These are phyloP conservation scores for Aphelenchoides fujianensis DNA, from an alignment of 1,140 invertebrate genomes.

Conservation along the genomic window DNA sequence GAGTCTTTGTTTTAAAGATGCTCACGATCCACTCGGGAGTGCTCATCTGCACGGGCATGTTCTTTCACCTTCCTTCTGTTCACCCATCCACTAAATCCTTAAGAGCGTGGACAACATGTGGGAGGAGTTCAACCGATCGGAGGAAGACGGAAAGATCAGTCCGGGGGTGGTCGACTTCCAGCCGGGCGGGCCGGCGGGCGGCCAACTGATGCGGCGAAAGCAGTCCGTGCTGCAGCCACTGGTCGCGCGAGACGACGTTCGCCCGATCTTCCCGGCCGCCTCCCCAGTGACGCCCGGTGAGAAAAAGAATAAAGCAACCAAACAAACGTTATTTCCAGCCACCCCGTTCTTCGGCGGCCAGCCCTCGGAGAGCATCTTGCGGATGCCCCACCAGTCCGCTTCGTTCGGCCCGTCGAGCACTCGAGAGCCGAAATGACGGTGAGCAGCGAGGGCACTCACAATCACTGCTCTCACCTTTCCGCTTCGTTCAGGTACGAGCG, in stretches of 20 bases:
- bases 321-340: neutral
- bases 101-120: conserved; percentile 51
- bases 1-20: conserved; percentile 57
- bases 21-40: conserved; percentile 57
- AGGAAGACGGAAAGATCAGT: conserved; percentile 7
- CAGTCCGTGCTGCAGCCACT: conserved; percentile 54
- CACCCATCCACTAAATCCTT: too few species aligned
- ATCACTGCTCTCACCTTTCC: neutral
- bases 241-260: conserved; percentile 40
- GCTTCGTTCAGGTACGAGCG: neutral
- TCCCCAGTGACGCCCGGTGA: neutral
- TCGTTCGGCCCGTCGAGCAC: neutral
- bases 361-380: conserved; percentile 6
- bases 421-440: conserved; percentile 11
- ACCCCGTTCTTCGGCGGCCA: neutral
- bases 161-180: too few species aligned
- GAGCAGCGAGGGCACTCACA: conserved; percentile 2
- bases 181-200: neutral
- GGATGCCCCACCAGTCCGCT: neutral
- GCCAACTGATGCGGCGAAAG: conserved; percentile 33
- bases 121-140: conserved; percentile 38
- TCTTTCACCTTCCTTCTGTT: too few species aligned
- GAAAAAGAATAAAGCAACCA: neutral
- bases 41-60: conserved; percentile 51
- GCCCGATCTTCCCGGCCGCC: neutral